Evolutionary conservation across 2,113 vertebrate species (phyloP).

Genomic region (Cyanistes caeruleus): DNA sequence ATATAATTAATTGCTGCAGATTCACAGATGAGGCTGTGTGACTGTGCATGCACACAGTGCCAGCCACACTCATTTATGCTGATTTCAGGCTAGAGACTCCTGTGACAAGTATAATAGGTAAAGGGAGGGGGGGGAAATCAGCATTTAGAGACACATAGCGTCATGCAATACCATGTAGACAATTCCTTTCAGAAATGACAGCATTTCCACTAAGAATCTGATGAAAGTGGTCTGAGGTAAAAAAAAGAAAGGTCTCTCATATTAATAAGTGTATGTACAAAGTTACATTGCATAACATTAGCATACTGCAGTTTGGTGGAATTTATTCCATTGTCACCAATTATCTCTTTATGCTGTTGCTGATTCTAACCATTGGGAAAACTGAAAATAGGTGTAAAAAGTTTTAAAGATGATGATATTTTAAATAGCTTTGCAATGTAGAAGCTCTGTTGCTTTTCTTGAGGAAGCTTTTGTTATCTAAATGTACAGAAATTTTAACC

Average conservation of each 20-base stretch:
- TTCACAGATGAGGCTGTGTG: constrained; percentile 72
- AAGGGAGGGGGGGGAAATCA: neutral
- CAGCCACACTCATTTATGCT: constrained; percentile 75
- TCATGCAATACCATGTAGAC: constrained; percentile 50
- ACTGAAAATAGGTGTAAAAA: neutral
- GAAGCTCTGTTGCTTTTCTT: neutral
- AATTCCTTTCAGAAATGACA: constrained; percentile 54
- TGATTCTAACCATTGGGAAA: constrained; percentile 35
- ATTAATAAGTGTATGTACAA: constrained; percentile 33
- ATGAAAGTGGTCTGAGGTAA: constrained; percentile 56
- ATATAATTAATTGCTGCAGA: constrained; percentile 74
- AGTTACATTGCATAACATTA: neutral
- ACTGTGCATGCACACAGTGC: constrained; percentile 69
- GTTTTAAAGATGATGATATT: neutral
- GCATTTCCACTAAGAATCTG: constrained; percentile 52
- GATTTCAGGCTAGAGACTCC: constrained; percentile 71
- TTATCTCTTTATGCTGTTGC: constrained; percentile 23
- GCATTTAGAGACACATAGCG: constrained; percentile 46
- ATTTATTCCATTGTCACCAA: constrained; percentile 20
- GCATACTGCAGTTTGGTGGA: neutral
- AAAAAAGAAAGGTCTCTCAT: constrained; percentile 22
- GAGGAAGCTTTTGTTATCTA: neutral
- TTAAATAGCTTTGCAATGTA: neutral
- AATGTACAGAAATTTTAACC: neutral
- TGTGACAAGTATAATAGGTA: constrained; percentile 61